These are phyloP conservation scores for Megaustenia siamemsis DNA, from an alignment of 2,888 invertebrate species.

Conservation along the genomic window DNA sequence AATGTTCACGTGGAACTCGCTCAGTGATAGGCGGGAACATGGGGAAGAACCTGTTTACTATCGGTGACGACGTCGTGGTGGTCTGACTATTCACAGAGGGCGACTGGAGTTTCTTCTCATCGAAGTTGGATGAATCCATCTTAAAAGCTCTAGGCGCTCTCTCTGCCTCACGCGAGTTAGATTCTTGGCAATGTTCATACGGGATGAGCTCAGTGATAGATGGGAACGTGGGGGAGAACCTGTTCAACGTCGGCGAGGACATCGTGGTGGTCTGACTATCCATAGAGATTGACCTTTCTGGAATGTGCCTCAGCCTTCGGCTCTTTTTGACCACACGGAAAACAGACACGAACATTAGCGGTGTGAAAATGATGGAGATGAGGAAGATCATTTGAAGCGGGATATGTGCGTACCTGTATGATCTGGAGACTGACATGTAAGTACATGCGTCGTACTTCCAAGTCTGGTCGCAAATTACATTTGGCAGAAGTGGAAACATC, in stretches of 20 bases:
- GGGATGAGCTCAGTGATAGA: slow-evolving; percentile 23
- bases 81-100: slow-evolving; percentile 18
- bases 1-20: slow-evolving; percentile 16
- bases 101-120: too few species aligned
- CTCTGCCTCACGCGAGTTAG: neutral
- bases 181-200: neutral
- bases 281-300: neutral
- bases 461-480: neutral
- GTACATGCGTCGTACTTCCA: slow-evolving; percentile 11
- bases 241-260: neutral
- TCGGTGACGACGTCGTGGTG: neutral
- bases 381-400: neutral
- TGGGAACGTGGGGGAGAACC: neutral
- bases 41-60: neutral
- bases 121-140: too few species aligned
- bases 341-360: slow-evolving; percentile 23
- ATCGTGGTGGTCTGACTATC: slow-evolving; percentile 16
- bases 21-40: neutral
- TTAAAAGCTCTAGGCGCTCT: neutral
- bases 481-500: neutral
- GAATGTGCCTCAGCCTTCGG: neutral
- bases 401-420: neutral
- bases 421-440: neutral
- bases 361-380: slow-evolving; percentile 14
- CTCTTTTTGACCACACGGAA: slow-evolving; percentile 38